Base-by-base conservation (phyloP, 2,113 vertebrate genomes). In the Hippoglossus stenolepis region DNA sequence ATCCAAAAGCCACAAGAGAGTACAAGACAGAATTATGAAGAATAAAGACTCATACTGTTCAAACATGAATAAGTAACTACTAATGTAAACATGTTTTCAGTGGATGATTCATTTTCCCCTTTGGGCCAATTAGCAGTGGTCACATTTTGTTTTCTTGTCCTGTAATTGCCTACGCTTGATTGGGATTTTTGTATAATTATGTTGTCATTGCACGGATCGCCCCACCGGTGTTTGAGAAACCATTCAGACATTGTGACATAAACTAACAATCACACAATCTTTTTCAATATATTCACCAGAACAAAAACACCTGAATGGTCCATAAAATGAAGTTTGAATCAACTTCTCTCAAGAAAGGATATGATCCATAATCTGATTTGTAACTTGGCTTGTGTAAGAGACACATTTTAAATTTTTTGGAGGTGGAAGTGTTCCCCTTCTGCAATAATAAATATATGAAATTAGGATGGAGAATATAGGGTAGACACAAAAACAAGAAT, bases 51-150 rank as follows among this genome's bases (percentile, higher is more conserved):
- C 0, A 10, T 7, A 70, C 78, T 12, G 65, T 87, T 71, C 12
- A 7, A n/a, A 56, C 7, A n/a, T 7, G n/a, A 53, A 53, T 9
- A n/a, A 28, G 28, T 21, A 43, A 68, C 17, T 75, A 11, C 2
- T 58, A 10, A 11, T 68, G 65, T 81, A 73, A 89, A 83, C 65
- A 72, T 67, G 65, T 71, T 17, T 45, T 64, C 57, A 56, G 6
- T 11, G 7, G 21, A 45, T 70, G 73, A 70, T 40, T 73, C 31
- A 77, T 63, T 64, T 7, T 26, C 26, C 77, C 57, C 62, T 71
- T 70, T 31, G 31, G 83, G 35, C 28, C 31, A 68, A 58, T 54
- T 80, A 71, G 53, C n/a, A 56, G 31, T 4, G 24, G 31, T 21
- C 66, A 65, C 28, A 40, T 47, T 54, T 26, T 79, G 68, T 77